Evolutionary conservation across 2,797 vertebrate genomes (phyloP).

Genomic region (Pitangus sulphuratus): DNA sequence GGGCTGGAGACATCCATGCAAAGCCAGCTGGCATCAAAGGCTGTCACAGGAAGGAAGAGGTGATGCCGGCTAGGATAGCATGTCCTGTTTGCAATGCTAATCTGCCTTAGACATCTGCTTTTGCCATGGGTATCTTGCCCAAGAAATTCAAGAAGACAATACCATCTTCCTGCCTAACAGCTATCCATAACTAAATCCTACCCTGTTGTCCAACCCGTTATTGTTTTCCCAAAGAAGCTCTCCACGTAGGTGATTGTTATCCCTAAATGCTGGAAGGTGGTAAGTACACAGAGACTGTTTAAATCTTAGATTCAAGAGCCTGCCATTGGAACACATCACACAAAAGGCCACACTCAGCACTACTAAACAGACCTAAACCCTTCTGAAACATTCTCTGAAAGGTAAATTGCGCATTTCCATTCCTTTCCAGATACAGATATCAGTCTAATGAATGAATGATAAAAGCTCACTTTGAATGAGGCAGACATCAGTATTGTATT

Average conservation of each 20-base stretch:
- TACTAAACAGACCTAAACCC: neutral
- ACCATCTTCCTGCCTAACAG: neutral
- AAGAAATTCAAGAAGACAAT: neutral
- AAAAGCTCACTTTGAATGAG: neutral
- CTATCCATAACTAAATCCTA: neutral
- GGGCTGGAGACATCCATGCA: neutral
- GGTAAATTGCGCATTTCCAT: neutral
- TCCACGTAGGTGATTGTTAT: neutral
- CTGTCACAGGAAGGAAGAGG: neutral
- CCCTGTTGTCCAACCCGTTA: neutral
- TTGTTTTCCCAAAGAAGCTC: neutral
- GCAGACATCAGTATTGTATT: neutral
- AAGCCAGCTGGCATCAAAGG: neutral
- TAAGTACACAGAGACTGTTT: neutral
- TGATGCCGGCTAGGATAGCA: rapidly evolving
- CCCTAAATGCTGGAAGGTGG: neutral
- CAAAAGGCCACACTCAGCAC: neutral
- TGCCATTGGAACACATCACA: neutral
- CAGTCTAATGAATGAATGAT: neutral
- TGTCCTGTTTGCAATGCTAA: neutral
- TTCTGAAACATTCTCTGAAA: neutral
- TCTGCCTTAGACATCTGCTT: neutral
- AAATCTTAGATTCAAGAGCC: neutral
- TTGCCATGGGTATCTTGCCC: neutral
- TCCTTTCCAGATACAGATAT: neutral